Percentiles rank a stretch among this genome's conserved stretches.
phyloP scores from a whole-genome alignment of 2,888 invertebrate genomes.

The Maniola hyperantus region DNA sequence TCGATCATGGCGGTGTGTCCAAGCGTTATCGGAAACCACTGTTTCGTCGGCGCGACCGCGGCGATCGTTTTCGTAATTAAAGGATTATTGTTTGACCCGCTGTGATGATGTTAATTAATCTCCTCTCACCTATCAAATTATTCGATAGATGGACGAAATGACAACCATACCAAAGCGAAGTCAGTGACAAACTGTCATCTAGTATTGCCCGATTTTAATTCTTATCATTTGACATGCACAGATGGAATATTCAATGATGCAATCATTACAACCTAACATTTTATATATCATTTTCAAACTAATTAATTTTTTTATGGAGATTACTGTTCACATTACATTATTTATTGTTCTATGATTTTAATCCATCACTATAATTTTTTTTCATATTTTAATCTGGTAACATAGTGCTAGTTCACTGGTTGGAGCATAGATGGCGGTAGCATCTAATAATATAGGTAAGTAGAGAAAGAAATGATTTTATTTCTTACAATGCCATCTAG shows the following conservation, averaged over 20 bases:
- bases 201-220: slow-evolving; percentile 43
- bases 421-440: slow-evolving; percentile 27
- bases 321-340: no score
- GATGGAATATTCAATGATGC: background rate
- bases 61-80: slow-evolving; percentile 52
- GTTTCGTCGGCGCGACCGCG: slow-evolving; percentile 52
- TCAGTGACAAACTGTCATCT: slow-evolving; percentile 79
- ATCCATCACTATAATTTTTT: no score
- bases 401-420: background rate
- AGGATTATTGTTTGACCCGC: slow-evolving; percentile 56
- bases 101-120: slow-evolving; percentile 74
- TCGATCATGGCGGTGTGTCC: slow-evolving; percentile 78
- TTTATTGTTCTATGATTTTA: no score
- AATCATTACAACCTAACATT: no score
- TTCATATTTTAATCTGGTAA: background rate
- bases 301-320: no score
- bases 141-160: slow-evolving; percentile 75
- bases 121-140: slow-evolving; percentile 77
- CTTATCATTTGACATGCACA: slow-evolving; percentile 18
- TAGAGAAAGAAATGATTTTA: background rate
- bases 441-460: background rate
- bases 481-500: slow-evolving; percentile 13
- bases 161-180: slow-evolving; percentile 79
- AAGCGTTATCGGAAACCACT: slow-evolving; percentile 55
- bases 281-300: no score